phyloP scores from a whole-genome alignment of 2,113 vertebrate genomes.

The Dromas ardeola region DNA sequence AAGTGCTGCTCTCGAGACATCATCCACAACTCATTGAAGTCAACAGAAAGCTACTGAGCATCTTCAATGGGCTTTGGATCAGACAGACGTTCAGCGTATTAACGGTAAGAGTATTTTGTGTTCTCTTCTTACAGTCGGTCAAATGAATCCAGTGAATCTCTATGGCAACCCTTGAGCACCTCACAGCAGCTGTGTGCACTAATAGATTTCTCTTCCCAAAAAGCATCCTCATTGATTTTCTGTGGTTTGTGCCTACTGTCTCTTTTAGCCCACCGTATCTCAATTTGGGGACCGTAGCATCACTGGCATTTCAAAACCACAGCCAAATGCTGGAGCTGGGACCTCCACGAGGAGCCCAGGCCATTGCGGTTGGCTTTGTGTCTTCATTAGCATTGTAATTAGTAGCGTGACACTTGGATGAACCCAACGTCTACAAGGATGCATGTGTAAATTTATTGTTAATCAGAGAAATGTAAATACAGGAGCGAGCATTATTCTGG shows the following conservation, averaged over 20 bases:
- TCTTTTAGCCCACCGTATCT: not conserved
- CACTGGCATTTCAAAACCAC: not conserved
- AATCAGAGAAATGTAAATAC: not conserved
- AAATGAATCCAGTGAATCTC: not conserved
- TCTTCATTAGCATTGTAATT: not conserved
- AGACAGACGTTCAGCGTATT: fast-evolving
- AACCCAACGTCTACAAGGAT: not conserved
- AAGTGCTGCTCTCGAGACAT: not conserved
- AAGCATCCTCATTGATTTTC: not conserved
- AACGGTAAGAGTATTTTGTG: not conserved
- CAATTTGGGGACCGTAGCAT: not conserved
- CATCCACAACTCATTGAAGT: not conserved
- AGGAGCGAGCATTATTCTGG: not conserved
- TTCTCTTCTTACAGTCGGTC: not conserved
- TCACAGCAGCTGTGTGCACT: not conserved
- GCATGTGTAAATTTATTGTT: not conserved
- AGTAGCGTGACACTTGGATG: not conserved
- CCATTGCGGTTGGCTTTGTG: not conserved
- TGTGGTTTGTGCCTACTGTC: not conserved
- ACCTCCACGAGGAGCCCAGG: not conserved
- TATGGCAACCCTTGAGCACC: constrained; percentile 28
- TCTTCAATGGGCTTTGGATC: not conserved
- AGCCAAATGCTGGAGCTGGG: not conserved
- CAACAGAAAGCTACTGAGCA: not conserved
- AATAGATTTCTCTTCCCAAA: not conserved